phyloP scores from a whole-genome alignment of 2,888 invertebrate genomes.

The Rhamphomyia laevipes region DNA sequence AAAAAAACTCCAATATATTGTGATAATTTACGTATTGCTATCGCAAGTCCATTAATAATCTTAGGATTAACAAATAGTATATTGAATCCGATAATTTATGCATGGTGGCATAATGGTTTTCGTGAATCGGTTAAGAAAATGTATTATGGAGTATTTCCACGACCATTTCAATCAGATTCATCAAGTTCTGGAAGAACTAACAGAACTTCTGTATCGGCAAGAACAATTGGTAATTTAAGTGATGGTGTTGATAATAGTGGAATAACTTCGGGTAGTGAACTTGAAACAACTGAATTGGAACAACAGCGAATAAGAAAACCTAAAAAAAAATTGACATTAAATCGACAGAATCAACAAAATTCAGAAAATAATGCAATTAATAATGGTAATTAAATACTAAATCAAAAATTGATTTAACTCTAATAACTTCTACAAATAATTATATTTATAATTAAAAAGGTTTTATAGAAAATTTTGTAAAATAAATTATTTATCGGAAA shows the following conservation, averaged over 20 bases:
- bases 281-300: conserved; percentile 9
- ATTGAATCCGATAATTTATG: conserved; percentile 53
- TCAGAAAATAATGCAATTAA: no score
- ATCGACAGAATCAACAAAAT: no score
- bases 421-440: no score
- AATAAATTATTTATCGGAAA: no score
- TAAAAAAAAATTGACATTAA: no score
- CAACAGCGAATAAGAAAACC: background rate
- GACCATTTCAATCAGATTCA: conserved; percentile 5
- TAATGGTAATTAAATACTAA: no score
- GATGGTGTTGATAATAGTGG: background rate
- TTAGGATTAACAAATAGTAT: conserved; percentile 50
- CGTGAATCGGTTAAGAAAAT: conserved; percentile 27
- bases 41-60: conserved; percentile 47
- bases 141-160: conserved; percentile 6
- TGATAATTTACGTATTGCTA: conserved; percentile 38
- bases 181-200: background rate
- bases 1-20: conserved; percentile 40
- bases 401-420: no score
- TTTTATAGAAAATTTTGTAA: no score
- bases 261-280: background rate
- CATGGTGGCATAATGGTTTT: conserved; percentile 61
- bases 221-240: background rate
- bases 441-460: no score
- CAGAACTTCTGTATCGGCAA: background rate